Evolutionary conservation across 1,140 invertebrate species (phyloP), one percentile per base, ranked within the genome.

Genomic region (Heliconius melpomene): DNA sequence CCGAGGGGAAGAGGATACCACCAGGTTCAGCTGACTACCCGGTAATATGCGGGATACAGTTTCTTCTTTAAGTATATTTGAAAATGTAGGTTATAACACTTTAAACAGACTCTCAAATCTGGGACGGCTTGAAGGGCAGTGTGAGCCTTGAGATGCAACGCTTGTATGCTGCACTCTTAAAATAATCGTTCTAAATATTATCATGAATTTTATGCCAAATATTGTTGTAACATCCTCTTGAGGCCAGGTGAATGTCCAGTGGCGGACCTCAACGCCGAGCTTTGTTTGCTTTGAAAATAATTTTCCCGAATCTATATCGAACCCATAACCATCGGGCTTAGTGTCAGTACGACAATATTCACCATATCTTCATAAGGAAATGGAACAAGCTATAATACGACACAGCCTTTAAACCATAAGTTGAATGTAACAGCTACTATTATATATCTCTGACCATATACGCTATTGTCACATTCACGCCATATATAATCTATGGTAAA

Each of bases 131-230:
- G 11, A 16, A 26, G 54, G 36, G 54, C 36, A 29, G 50, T 66
- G n/a, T 46, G 16, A 77, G 40, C 75, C 38, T 77, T 77, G 75
- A 77, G 66, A 71, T 46, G 32, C 32, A 54, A 60, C 54, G 54
- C 8, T 57, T 57, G 26, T 60, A 32, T 32, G 26, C 16, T 32
- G 23, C 54, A 66, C 32, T 70, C 50, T n/a, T 52, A 76, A 75
- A 75, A 57, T 60, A 66, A 77, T 20, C 38, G 75, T 71, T 66
- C 75, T 77, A 77, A 77, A 77, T 77, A 70, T 46, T 46, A 46
- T 77, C 23, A 70, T 71, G 57, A 36, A 40, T 40, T 75, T 75
- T 38, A 60, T 77, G 60, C 75, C 75, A 77, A 66, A 66, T 66
- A 16, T 66, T 66, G 13, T 66, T 66, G n/a, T 26, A 6, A 29